Percentiles rank a stretch among this genome's conserved stretches.
Conservation (phyloP, 92 coral and sea anemone species). For the Porites divaricata region DNA sequence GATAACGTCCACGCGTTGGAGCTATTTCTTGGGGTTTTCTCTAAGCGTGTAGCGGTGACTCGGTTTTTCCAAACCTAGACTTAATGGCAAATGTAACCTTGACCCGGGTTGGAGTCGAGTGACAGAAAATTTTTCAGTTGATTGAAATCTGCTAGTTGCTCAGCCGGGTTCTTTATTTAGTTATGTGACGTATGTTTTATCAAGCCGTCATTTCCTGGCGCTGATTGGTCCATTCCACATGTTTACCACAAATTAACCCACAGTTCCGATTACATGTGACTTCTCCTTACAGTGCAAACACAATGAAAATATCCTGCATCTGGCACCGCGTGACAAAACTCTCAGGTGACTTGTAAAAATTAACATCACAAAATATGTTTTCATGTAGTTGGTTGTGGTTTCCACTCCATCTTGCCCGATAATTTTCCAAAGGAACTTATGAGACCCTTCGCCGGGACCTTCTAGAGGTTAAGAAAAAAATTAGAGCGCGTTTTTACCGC, state of each 20-base stretch:
- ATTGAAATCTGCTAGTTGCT: not conserved
- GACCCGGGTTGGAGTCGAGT: slow-evolving; percentile 39
- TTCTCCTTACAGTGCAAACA: slow-evolving; percentile 49
- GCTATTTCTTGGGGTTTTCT: not conserved
- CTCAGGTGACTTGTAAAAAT: slow-evolving; percentile 17
- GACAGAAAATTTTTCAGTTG: not conserved
- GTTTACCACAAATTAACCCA: slow-evolving; percentile 40
- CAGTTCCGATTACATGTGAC: slow-evolving; percentile 33
- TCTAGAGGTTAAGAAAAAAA: not conserved
- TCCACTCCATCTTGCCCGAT: not conserved
- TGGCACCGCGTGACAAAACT: slow-evolving; percentile 15
- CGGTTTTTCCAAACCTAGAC: not conserved
- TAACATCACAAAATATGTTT: slow-evolving; percentile 1
- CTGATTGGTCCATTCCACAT: slow-evolving; percentile 64
- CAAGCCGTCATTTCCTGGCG: slow-evolving; percentile 44
- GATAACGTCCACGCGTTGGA: not conserved
- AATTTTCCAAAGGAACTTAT: not conserved
- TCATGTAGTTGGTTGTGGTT: not conserved
- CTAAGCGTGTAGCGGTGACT: not conserved
- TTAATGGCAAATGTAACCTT: slow-evolving; percentile 5
- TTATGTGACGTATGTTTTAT: slow-evolving; percentile 54
- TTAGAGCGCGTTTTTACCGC: not conserved
- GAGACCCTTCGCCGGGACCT: not conserved
- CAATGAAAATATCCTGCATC: not conserved
- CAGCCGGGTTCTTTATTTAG: slow-evolving; percentile 36